Conservation (phyloP, 1,140 invertebrate genomes). For the Aphidius ervi region DNA sequence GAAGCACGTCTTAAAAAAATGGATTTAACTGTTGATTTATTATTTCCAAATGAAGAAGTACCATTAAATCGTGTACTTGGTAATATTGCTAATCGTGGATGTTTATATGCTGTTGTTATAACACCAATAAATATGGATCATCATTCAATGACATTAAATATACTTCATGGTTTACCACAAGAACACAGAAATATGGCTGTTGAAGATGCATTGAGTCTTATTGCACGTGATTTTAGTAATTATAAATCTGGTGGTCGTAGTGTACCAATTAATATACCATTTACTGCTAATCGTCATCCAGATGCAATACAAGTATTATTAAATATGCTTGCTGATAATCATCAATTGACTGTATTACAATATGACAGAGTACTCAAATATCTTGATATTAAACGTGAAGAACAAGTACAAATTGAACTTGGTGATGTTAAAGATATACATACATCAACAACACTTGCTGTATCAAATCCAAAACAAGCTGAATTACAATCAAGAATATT, state of each 20-base stretch:
- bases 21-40: conserved; percentile 76
- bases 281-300: conserved; percentile 57
- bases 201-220: conserved; percentile 80
- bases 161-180: conserved; percentile 85
- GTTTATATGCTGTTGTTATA: conserved; percentile 84
- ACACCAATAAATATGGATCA: conserved; percentile 80
- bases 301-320: conserved; percentile 72
- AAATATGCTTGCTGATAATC: conserved; percentile 75
- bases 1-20: conserved; percentile 77
- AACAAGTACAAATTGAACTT: conserved; percentile 68
- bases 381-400: conserved; percentile 69
- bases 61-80: conserved; percentile 79
- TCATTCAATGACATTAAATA: conserved; percentile 83
- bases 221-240: conserved; percentile 74
- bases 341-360: conserved; percentile 73
- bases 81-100: conserved; percentile 79
- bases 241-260: conserved; percentile 64
- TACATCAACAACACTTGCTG: conserved; percentile 42
- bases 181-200: conserved; percentile 93
- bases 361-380: conserved; percentile 78
- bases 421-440: conserved; percentile 55
- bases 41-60: conserved; percentile 87
- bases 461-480: conserved; percentile 57
- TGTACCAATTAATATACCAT: conserved; percentile 43
- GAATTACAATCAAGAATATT: conserved; percentile 82